A percentile compares a stretch with the other conserved stretches of the same genome.
phyloP scores from a whole-genome alignment of 2,113 vertebrate species.

The Melanocharis versteri region DNA sequence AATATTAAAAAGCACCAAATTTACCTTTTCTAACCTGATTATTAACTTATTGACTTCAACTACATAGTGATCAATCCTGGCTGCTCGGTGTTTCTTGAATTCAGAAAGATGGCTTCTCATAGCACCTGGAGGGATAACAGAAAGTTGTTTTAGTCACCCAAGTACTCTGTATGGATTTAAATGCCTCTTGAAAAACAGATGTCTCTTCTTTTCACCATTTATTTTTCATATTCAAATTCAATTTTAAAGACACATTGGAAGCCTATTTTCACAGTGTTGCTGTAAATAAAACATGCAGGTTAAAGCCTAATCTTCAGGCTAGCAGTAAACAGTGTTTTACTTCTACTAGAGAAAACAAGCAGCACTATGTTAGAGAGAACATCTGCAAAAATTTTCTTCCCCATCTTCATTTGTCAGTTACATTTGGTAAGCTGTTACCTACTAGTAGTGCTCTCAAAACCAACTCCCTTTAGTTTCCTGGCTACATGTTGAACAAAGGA shows the following conservation, averaged over 20 bases:
- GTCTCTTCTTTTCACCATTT: neutral
- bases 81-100: conserved; percentile 94
- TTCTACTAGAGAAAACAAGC: neutral
- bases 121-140: conserved; percentile 72
- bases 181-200: neutral
- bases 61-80: conserved; percentile 96
- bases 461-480: neutral
- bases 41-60: conserved; percentile 97
- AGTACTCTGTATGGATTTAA: neutral
- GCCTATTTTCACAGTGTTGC: neutral
- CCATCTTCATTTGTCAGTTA: neutral
- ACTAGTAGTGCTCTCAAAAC: neutral
- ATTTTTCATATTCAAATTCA: neutral
- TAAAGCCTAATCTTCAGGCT: neutral
- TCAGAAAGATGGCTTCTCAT: conserved; percentile 85
- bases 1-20: neutral
- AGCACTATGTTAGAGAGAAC: neutral
- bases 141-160: neutral
- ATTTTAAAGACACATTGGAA: neutral
- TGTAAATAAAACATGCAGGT: neutral
- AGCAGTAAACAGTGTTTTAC: neutral
- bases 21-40: conserved; percentile 97
- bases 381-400: neutral
- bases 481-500: neutral
- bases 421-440: neutral